These are phyloP conservation scores for Holacanthella duospinosa DNA, from an alignment of 2,888 invertebrate species.

Conservation along the genomic window DNA sequence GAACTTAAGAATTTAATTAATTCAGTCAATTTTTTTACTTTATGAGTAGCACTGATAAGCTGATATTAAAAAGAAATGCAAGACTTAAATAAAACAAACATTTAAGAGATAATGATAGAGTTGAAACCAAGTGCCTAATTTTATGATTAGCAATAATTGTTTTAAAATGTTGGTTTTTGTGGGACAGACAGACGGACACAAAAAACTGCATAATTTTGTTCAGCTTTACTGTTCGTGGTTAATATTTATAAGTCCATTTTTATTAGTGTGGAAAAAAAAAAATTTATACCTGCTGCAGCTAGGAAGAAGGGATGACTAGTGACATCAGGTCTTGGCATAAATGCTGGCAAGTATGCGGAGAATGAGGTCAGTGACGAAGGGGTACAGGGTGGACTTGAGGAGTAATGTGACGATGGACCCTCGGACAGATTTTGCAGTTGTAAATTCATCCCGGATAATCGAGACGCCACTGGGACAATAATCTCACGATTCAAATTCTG, in stretches of 20 bases:
- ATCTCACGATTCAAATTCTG: slow-evolving; percentile 31
- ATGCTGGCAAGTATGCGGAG: slow-evolving; percentile 30
- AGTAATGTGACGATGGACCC: slow-evolving; percentile 12
- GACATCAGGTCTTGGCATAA: slow-evolving; percentile 35
- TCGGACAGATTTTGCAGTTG: slow-evolving; percentile 12
- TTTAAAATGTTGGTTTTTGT: no score
- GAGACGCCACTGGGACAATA: slow-evolving; percentile 29
- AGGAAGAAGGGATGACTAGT: slow-evolving; percentile 36
- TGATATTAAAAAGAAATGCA: no score
- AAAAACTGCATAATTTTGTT: no score
- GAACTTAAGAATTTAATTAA: no score
- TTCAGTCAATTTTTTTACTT: no score
- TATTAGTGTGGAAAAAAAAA: not conserved
- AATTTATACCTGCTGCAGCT: slow-evolving; percentile 33
- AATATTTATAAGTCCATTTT: not conserved
- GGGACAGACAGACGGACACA: no score
- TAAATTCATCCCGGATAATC: slow-evolving; percentile 15
- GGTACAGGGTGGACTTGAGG: slow-evolving; percentile 7
- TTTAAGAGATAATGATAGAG: no score
- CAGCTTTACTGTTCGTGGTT: no score
- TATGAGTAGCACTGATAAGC: no score
- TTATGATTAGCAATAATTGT: no score
- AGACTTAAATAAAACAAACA: no score
- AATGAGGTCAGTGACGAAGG: slow-evolving; percentile 13
- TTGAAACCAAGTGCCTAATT: no score